phyloP scores from a whole-genome alignment of 2,113 vertebrate genomes.

The Lathamus discolor region DNA sequence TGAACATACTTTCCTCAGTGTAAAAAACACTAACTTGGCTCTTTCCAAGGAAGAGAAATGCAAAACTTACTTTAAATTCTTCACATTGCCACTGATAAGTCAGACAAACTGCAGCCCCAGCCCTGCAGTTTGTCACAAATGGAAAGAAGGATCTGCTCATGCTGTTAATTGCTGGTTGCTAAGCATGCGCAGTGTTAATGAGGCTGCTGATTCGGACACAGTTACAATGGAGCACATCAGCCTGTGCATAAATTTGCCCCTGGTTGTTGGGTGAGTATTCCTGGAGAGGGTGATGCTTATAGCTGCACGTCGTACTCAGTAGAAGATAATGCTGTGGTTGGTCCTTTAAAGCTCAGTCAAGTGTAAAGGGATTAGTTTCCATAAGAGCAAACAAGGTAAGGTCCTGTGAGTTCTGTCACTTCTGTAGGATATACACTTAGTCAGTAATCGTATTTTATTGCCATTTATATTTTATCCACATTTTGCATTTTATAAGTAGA shows the following conservation, averaged over 20 bases:
- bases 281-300: background rate
- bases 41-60: background rate
- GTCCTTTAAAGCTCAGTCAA: background rate
- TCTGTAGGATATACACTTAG: background rate
- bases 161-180: accelerated
- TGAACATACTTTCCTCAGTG: background rate
- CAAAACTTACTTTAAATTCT: background rate
- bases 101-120: background rate
- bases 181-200: accelerated
- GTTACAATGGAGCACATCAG: accelerated
- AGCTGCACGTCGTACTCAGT: accelerated
- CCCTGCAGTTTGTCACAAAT: background rate
- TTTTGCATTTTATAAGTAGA: background rate
- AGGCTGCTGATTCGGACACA: background rate
- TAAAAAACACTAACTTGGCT: background rate
- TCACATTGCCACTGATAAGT: accelerated
- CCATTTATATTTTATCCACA: background rate
- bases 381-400: background rate
- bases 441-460: background rate
- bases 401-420: background rate
- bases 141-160: accelerated
- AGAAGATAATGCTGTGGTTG: background rate
- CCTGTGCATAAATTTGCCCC: background rate
- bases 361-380: background rate
- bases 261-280: background rate